These are phyloP conservation scores for Phoxinus dragarum DNA, from an alignment of 2,797 vertebrate genomes.

Conservation along the genomic window DNA sequence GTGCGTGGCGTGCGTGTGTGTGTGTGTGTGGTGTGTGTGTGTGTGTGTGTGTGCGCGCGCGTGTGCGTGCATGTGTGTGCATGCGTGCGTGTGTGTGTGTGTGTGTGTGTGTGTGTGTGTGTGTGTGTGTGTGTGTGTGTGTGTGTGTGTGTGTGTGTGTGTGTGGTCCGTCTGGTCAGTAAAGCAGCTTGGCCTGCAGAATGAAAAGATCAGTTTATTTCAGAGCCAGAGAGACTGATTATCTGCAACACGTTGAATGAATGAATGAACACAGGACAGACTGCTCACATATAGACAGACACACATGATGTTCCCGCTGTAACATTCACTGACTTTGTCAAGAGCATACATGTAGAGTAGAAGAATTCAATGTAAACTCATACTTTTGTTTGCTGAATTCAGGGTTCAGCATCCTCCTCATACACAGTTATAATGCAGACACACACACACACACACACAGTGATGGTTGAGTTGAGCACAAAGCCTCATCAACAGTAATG, in stretches of 20 bases:
- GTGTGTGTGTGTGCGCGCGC: too few relatives aligned
- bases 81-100: too few relatives aligned
- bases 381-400: neutral
- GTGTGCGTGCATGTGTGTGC: too few relatives aligned
- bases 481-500: neutral
- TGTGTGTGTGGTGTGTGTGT: too few relatives aligned
- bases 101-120: too few relatives aligned
- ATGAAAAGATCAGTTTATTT: conserved; percentile 11
- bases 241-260: neutral
- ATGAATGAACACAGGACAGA: neutral
- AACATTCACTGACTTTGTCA: neutral
- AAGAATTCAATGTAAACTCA: neutral
- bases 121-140: too few relatives aligned
- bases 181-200: conserved; percentile 19
- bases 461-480: neutral
- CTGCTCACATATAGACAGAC: neutral
- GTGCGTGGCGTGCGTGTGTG: too few relatives aligned
- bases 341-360: neutral
- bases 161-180: neutral
- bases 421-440: neutral
- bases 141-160: too few relatives aligned
- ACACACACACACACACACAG: neutral
- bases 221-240: neutral
- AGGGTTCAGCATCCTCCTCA: neutral
- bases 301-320: neutral